Evolutionary conservation across 2,888 invertebrate genomes (phyloP), one percentile per base, ranked within the genome.

Genomic region (Ramazzottius varieornatus): DNA sequence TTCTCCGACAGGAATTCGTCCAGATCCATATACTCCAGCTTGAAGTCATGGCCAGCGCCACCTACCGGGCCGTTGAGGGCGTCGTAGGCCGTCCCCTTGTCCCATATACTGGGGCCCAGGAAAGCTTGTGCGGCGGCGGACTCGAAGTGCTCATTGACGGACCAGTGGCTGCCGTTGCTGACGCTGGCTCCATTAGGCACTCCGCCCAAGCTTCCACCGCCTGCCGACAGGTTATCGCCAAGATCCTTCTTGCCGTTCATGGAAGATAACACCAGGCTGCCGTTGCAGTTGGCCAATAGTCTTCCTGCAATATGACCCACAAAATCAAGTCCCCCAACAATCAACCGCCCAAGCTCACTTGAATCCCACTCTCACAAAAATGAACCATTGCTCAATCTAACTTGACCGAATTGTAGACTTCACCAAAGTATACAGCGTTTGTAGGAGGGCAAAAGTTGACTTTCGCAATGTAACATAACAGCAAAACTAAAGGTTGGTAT

Each of bases 1-100:
- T 91, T 92, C 80, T 92, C 92, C 74, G 87, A 88, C 74, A 92
- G 83, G 80, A 92, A 92, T 80, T 92, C 92, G 80, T 93, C 92
- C 80, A 93, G 81, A 80, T 92, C 92, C 80, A 92, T 91, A 79
- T 91, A 92, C 68, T 76, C 75, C 68, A 75, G 69, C 65, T 91
- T 91, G 82, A 92, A 87, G 83, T 91, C 89, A 32, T 64, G 33
- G n/a, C 32, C 32, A 29, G 16, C 29, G 4, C 54, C 54, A 4
- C 20, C 54, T 20, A 20, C 40, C 20, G 40, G 40, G 20, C 40
- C 40, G 29, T 4, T 29, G 16, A 54, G 8, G 20, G 54, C 8
- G 24, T 64, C 33, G 64, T 64, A 64, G 65, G 86, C 84, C 75
- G 86, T 81, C 72, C 89, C 86, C 80, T 90, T 90, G 80, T 92